Evolutionary conservation across 92 coral and sea anemone genomes (phyloP).

Genomic region (Anthopleura xanthogrammica): DNA sequence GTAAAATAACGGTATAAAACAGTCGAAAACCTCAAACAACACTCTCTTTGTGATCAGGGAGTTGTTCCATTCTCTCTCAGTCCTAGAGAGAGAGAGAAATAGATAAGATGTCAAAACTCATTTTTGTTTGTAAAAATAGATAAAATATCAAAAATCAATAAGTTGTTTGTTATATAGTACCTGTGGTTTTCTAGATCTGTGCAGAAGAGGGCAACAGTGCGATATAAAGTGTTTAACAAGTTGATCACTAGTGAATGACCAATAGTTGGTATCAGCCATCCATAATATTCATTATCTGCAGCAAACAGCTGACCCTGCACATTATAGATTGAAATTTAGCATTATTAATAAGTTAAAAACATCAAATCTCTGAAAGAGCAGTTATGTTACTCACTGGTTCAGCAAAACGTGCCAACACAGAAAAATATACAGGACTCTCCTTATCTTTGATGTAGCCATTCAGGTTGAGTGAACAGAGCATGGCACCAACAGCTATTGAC

Average conservation of each 20-base stretch:
- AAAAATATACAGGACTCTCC: slow-evolving; percentile 90
- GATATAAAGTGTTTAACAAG: slow-evolving; percentile 81
- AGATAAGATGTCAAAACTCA: neutral
- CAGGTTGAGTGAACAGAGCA: slow-evolving; percentile 91
- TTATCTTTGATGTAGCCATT: slow-evolving; percentile 98
- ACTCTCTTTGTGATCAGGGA: slow-evolving; percentile 95
- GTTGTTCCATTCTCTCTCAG: slow-evolving; percentile 93
- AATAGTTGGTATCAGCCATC: slow-evolving; percentile 91
- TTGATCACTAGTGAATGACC: slow-evolving; percentile 92
- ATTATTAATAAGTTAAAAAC: neutral
- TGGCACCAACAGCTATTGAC: slow-evolving; percentile 84
- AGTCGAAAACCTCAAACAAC: slow-evolving; percentile 94
- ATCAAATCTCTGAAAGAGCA: neutral
- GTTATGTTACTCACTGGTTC: slow-evolving; percentile 75
- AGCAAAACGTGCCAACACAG: slow-evolving; percentile 84
- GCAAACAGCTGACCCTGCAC: slow-evolving; percentile 92
- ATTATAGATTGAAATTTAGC: neutral
- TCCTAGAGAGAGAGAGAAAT: slow-evolving; percentile 47
- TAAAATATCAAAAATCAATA: neutral
- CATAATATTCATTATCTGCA: slow-evolving; percentile 90
- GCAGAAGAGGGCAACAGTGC: slow-evolving; percentile 88
- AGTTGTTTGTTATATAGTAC: slow-evolving; percentile 26
- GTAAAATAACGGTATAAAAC: slow-evolving; percentile 95
- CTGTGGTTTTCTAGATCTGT: slow-evolving; percentile 93
- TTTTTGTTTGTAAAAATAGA: neutral